Conservation (phyloP, 2,797 vertebrate genomes). For the Philypnodon macrostomus region DNA sequence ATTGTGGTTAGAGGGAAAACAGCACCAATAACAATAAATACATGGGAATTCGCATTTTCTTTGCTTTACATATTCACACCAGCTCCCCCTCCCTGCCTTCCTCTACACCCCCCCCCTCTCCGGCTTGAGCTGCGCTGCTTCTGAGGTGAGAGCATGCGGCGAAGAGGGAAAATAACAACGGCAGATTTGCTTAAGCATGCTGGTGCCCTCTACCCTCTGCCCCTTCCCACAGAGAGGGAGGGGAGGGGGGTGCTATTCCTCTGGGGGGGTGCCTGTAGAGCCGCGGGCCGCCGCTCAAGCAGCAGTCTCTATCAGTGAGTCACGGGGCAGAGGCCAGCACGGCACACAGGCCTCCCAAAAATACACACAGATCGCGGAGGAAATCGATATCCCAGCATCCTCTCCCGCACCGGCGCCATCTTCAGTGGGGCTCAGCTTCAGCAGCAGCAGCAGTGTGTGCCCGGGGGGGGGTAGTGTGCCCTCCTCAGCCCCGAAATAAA, state of each 20-base stretch:
- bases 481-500: conserved; percentile 81
- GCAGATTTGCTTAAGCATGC: conserved; percentile 80
- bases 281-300: conserved; percentile 75
- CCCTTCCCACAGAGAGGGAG: conserved; percentile 70
- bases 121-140: conserved; percentile 60
- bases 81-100: conserved; percentile 20
- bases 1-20: conserved; percentile 74
- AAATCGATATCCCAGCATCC: conserved; percentile 80
- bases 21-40: conserved; percentile 73
- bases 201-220: conserved; percentile 78
- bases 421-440: conserved; percentile 72
- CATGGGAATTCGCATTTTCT: conserved; percentile 75
- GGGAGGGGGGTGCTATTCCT: conserved; percentile 66
- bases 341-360: conserved; percentile 81
- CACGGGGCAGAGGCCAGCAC: conserved; percentile 82
- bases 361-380: conserved; percentile 79
- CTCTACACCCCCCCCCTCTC: conserved; percentile 40
- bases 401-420: conserved; percentile 71
- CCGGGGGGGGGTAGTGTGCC: conserved; percentile 74
- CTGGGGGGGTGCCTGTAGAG: conserved; percentile 72
- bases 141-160: conserved; percentile 71
- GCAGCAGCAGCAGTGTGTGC: conserved; percentile 73
- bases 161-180: conserved; percentile 69
- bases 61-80: conserved; percentile 77
- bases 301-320: conserved; percentile 82